phyloP scores from a whole-genome alignment of 2,888 invertebrate species.

The Mimas tiliae region DNA sequence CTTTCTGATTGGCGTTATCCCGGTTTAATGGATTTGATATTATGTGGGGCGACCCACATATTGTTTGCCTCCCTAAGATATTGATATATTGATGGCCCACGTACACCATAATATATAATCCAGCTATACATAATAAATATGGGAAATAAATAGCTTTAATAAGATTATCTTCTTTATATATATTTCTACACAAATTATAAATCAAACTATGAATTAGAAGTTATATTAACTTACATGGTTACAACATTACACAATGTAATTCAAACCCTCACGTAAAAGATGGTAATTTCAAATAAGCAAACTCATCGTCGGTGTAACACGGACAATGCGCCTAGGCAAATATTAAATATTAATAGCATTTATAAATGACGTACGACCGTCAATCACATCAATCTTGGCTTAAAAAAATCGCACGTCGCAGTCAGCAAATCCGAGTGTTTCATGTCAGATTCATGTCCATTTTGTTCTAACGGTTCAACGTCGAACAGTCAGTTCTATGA shows the following conservation, averaged over 20 bases:
- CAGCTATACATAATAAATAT: too few relatives aligned
- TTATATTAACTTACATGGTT: neutral
- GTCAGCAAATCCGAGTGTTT: conserved; percentile 26
- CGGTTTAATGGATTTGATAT: too few relatives aligned
- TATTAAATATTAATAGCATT: conserved; percentile 17
- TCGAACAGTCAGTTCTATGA: conserved; percentile 36
- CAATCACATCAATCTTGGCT: conserved; percentile 4
- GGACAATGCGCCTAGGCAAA: conserved; percentile 13
- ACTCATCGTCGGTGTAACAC: conserved; percentile 11
- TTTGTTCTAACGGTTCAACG: conserved; percentile 27
- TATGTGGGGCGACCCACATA: too few relatives aligned
- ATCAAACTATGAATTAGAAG: too few relatives aligned
- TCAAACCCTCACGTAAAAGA: conserved; percentile 5
- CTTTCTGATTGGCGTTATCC: too few relatives aligned
- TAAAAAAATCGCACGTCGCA: conserved; percentile 26
- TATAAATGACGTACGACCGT: conserved; percentile 3
- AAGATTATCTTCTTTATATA: too few relatives aligned
- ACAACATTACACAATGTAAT: neutral
- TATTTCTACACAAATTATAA: too few relatives aligned
- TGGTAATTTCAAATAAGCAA: neutral
- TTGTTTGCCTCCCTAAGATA: too few relatives aligned
- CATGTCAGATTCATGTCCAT: conserved; percentile 27
- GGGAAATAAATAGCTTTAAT: too few relatives aligned
- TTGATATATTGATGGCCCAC: too few relatives aligned
- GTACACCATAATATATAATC: too few relatives aligned